phyloP scores from a whole-genome alignment of 1,140 invertebrate species.

The Saxidomus purpurata region DNA sequence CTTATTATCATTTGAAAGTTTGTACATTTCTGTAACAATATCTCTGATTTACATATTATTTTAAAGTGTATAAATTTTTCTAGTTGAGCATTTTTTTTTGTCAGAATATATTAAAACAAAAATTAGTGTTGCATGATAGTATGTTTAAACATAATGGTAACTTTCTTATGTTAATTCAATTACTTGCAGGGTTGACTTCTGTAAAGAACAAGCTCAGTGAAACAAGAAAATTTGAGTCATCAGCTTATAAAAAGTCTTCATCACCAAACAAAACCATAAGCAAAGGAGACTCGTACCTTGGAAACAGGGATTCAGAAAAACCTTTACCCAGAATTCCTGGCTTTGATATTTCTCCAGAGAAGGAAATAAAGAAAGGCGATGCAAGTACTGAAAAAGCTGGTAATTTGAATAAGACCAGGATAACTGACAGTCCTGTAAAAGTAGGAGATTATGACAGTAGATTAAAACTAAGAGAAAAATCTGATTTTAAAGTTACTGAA shows the following conservation, averaged over 20 bases:
- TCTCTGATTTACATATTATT: too few species aligned
- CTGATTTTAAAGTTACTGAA: not conserved
- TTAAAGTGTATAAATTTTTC: too few species aligned
- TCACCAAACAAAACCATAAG: not conserved
- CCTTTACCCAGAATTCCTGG: not conserved
- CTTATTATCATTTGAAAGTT: too few species aligned
- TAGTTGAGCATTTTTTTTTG: too few species aligned
- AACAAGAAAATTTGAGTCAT: not conserved
- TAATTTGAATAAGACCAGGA: not conserved
- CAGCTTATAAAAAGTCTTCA: not conserved
- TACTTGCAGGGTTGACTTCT: not conserved
- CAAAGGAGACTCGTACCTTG: not conserved
- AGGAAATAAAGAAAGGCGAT: not conserved
- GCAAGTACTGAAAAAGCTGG: not conserved
- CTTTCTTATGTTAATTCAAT: too few species aligned
- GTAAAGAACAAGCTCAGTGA: not conserved
- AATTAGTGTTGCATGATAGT: too few species aligned
- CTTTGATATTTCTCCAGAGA: constrained; percentile 24
- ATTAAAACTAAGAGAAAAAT: not conserved
- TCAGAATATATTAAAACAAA: too few species aligned
- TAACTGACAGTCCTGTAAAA: not conserved
- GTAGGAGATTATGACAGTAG: not conserved
- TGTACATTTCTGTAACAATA: too few species aligned
- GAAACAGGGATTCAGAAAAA: not conserved
- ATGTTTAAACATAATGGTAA: too few species aligned